Percentiles rank a stretch among this genome's conserved stretches.
phyloP scores from a whole-genome alignment of 2,888 invertebrate species.

The Apodemia mormo region DNA sequence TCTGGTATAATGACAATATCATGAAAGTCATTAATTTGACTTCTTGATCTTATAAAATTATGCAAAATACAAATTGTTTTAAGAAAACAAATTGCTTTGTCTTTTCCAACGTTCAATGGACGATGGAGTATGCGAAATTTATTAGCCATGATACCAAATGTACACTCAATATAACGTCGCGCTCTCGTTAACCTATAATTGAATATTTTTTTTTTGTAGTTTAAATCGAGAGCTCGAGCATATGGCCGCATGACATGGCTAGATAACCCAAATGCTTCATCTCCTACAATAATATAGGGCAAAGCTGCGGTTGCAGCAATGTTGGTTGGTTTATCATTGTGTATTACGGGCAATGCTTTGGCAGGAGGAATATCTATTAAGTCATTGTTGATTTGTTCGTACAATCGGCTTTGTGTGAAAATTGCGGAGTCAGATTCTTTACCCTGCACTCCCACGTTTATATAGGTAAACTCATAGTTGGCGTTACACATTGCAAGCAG shows the following conservation, averaged over 20 bases:
- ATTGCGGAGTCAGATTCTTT: constrained; percentile 38
- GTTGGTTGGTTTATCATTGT: too few relatives aligned
- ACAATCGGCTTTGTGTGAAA: constrained; percentile 36
- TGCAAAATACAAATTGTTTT: constrained; percentile 34
- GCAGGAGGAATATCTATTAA: constrained; percentile 37
- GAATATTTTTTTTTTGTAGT: constrained; percentile 37
- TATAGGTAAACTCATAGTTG: too few relatives aligned
- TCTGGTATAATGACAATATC: constrained; percentile 30
- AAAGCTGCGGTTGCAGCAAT: too few relatives aligned
- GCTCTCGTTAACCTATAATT: constrained; percentile 27
- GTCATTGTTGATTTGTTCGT: constrained; percentile 35
- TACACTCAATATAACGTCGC: constrained; percentile 38
- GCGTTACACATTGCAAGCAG: too few relatives aligned
- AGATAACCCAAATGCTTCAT: constrained; percentile 24
- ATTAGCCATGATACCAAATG: constrained; percentile 35
- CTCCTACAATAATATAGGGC: too few relatives aligned
- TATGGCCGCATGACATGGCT: constrained; percentile 38
- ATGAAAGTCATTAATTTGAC: constrained; percentile 28
- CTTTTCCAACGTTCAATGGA: constrained; percentile 29
- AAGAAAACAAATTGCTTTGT: constrained; percentile 29
- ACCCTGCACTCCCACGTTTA: constrained; percentile 37
- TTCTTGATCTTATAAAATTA: constrained; percentile 28
- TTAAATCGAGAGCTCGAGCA: constrained; percentile 35
- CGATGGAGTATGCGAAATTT: constrained; percentile 29
- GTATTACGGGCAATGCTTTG: constrained; percentile 30